phyloP scores from a whole-genome alignment of 2,797 vertebrate species.

The Etheostoma nigrum region DNA sequence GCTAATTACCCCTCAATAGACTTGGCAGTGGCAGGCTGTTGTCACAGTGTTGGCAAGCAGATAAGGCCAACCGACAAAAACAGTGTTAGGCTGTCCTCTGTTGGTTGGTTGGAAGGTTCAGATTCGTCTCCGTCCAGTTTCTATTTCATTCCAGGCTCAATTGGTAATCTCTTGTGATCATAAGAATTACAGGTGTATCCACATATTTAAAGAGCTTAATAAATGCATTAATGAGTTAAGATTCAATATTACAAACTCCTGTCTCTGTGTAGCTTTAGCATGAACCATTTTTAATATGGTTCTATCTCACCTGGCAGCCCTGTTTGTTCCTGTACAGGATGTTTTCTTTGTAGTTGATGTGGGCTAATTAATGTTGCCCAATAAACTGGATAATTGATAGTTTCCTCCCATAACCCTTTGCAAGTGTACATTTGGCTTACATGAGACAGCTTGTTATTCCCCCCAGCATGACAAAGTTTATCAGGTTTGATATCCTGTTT shows the following conservation, averaged over 20 bases:
- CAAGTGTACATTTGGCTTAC: slow-evolving; percentile 1
- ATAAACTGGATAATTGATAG: slow-evolving; percentile 6
- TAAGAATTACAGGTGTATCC: no score
- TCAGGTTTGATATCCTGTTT: not conserved
- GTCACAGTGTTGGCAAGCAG: slow-evolving; percentile 31
- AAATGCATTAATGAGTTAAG: not conserved
- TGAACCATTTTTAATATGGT: not conserved
- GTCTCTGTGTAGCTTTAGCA: no score
- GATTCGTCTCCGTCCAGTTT: not conserved
- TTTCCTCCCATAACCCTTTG: slow-evolving; percentile 14
- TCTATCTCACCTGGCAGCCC: not conserved
- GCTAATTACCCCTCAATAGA: slow-evolving; percentile 21
- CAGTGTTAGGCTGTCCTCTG: not conserved
- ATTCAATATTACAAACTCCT: not conserved
- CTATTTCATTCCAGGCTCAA: not conserved
- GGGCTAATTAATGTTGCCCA: slow-evolving; percentile 7
- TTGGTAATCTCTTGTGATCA: not conserved
- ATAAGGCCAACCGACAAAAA: slow-evolving; percentile 31
- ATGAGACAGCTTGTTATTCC: slow-evolving; percentile 11
- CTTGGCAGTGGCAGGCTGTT: slow-evolving; percentile 31
- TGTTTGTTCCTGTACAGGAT: not conserved
- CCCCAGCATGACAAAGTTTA: not conserved
- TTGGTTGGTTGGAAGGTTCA: slow-evolving; percentile 1
- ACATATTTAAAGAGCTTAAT: not conserved
- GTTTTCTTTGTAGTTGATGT: not conserved